These are phyloP conservation scores for Penaeus indicus DNA, from an alignment of 1,140 invertebrate genomes.

Conservation along the genomic window DNA sequence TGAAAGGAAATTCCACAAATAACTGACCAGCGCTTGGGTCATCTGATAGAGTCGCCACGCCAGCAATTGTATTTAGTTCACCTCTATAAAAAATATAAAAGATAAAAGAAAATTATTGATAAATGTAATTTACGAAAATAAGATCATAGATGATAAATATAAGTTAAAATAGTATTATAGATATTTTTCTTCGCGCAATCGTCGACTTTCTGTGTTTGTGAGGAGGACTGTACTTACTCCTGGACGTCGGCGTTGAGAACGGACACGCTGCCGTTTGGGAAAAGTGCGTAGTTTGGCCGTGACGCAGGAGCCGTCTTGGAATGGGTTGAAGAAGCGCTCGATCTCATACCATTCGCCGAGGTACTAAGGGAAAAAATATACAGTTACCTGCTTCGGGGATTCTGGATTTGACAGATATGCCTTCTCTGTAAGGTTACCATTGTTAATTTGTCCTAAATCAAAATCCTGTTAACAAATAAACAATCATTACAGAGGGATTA, in stretches of 20 bases:
- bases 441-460: too few species aligned
- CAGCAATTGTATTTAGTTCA: conserved; percentile 27
- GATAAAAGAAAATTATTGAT: neutral
- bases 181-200: neutral
- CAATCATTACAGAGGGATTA: too few species aligned
- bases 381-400: neutral
- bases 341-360: conserved; percentile 64
- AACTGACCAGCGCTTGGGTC: conserved; percentile 18
- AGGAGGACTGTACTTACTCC: conserved; percentile 31
- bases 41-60: conserved; percentile 15
- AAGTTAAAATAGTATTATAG: too few species aligned
- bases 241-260: conserved; percentile 53
- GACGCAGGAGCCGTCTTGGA: conserved; percentile 58
- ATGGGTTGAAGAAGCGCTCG: conserved; percentile 58
- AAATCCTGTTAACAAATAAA: too few species aligned
- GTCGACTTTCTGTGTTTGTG: neutral
- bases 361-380: conserved; percentile 44
- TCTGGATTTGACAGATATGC: too few species aligned
- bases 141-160: neutral
- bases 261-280: conserved; percentile 57
- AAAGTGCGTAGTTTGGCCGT: conserved; percentile 56
- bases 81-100: conserved; percentile 17
- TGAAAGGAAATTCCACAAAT: conserved; percentile 36
- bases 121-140: neutral
- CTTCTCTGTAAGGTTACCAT: neutral